phyloP scores from a whole-genome alignment of 2,113 vertebrate genomes.

The Aptenodytes patagonicus region DNA sequence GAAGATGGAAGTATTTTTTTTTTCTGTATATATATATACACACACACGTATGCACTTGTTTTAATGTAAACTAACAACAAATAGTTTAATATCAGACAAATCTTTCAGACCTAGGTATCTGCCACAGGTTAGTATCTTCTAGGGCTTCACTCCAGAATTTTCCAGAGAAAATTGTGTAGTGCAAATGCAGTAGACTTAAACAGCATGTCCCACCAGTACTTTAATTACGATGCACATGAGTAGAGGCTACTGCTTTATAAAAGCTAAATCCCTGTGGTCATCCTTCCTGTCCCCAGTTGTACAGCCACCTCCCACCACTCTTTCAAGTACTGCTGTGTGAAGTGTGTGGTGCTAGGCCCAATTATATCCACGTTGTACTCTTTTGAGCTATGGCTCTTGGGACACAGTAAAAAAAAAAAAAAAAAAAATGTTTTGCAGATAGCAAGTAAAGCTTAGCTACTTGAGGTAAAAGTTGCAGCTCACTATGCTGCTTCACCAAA shows the following conservation, averaged over 20 bases:
- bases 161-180: neutral
- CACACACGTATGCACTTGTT: rapidly evolving
- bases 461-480: neutral
- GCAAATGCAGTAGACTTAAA: neutral
- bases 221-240: rapidly evolving
- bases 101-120: neutral
- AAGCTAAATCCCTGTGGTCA: neutral
- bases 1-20: neutral
- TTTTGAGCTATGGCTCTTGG: neutral
- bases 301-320: neutral
- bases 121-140: neutral
- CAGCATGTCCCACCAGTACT: neutral
- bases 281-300: neutral
- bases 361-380: neutral
- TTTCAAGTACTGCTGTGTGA: neutral
- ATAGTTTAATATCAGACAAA: neutral
- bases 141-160: neutral
- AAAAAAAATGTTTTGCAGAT: neutral
- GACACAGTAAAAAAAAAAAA: neutral
- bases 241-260: neutral
- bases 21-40: neutral
- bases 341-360: neutral
- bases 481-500: neutral
- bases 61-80: neutral
- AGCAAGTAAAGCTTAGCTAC: neutral